Evolutionary conservation across 2,797 vertebrate species (phyloP), one percentile per base, ranked within the genome.

Genomic region (Denticeps clupeoides): DNA sequence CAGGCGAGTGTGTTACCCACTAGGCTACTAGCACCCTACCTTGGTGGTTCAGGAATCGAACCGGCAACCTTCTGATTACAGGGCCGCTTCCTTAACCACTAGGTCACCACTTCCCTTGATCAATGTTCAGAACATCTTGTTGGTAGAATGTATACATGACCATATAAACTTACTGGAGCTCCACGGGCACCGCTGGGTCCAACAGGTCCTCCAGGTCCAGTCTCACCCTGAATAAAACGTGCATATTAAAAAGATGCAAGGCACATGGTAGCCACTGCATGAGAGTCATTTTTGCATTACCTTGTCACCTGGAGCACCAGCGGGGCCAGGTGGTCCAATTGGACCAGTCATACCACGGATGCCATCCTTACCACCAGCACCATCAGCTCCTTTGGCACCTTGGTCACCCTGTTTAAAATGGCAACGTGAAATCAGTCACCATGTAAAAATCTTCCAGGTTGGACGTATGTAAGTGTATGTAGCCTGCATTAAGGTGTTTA

Each of bases 251-350:
- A 4, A 50, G 15, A 40, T 12, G 35, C 5, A 44, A 27, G 12
- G 4, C 41, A 25, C 41, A 32, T 3, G 38, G 38, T 4, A 18
- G 21, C 11, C 42, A 24, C 21, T 11, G 44, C 16, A 47, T n/a
- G 38, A 24, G 9, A 49, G 6, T 40, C 58, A n/a, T n/a, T n/a
- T n/a, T n/a, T n/a, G n/a, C n/a, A n/a, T 61, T 47, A 85, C 88
- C 82, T 97, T 99, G 69, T 99, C 95, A 77, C 95, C 95, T 1
- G 86, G 63, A 64, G 89, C 33, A 51, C 95, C 95, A 73, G 82
- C 79, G 1, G 93, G 87, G 64, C 95, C 95, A 5, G 91, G 92
- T 70, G 91, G 90, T 73, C 95, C 95, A 19, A 99, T 99, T 53
- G 93, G 89, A 57, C 94, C 94, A 5, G 93, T 89, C 79, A 94